Percentiles rank a stretch among this genome's conserved stretches.
Conservation (phyloP, 2,888 invertebrate species). For the Thera britannica region DNA sequence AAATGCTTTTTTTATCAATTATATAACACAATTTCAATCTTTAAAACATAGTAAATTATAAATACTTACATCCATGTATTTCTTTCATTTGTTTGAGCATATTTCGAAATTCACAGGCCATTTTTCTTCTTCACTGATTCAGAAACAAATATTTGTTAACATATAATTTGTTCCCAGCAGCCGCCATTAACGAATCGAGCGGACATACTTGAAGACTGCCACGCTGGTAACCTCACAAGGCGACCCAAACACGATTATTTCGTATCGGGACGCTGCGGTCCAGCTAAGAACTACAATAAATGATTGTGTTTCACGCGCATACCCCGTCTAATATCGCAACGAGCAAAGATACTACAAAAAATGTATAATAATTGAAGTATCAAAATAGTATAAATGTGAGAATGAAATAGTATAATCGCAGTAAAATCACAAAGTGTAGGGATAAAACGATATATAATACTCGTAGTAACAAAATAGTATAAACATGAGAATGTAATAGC, state of each 20-base stretch:
- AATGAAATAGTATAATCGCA: background rate
- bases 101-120: background rate
- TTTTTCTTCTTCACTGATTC: slow-evolving; percentile 1
- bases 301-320: slow-evolving; percentile 54
- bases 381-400: background rate
- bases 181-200: slow-evolving; percentile 77
- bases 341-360: slow-evolving; percentile 9
- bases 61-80: background rate
- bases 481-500: background rate
- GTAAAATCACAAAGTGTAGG: background rate
- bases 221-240: slow-evolving; percentile 44
- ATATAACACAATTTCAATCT: no score
- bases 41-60: background rate
- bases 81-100: background rate
- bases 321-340: slow-evolving; percentile 44
- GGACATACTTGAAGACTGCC: slow-evolving; percentile 69
- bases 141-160: slow-evolving; percentile 25
- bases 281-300: slow-evolving; percentile 52
- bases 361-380: background rate
- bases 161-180: slow-evolving; percentile 60
- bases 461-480: background rate
- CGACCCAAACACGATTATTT: slow-evolving; percentile 29
- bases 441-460: background rate
- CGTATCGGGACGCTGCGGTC: slow-evolving; percentile 38
- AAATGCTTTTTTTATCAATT: no score